Evolutionary conservation across 2,797 vertebrate genomes (phyloP), one percentile per base, ranked within the genome.

Genomic region (Epinephelus coioides): DNA sequence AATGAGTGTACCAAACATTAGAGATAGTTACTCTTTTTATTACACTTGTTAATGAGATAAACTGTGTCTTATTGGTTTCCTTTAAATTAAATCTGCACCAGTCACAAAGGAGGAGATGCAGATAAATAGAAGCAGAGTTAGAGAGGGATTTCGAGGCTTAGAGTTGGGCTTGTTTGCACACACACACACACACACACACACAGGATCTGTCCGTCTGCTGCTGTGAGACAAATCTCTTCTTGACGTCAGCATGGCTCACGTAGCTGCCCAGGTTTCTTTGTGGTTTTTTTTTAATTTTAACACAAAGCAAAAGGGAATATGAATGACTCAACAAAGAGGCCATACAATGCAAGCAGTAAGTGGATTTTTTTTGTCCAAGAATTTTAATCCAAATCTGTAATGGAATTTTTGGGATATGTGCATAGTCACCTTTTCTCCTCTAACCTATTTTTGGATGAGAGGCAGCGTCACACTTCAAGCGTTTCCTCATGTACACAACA

Each of bases 81-180:
- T 70, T 61, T 27, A n/a, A n/a, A 57, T 18, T 64, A 34, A 64
- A 82, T 67, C 44, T 69, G 6, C 21, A 18, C 2, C 19, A 12
- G 55, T 54, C 18, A 60, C 69, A 86, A 7, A 70, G 15, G 46
- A 46, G 44, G 53, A 46, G 43, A 59, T 7, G 27, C 6, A 62
- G 38, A 57, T 69, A 44, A 84, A 59, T 7, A n/a, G 14, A 11
- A 62, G 15, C 7, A 38, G 68, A 56, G 43, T 57, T 47, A 65
- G 44, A 38, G 66, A 50, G 47, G 69, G 50, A 82, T 84, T 83
- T 6, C 34, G 11, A 72, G 51, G 70, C 9, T 88, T 61, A 67
- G 38, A 69, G 57, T 72, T 19, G 7, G 50, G 38, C 50, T 69
- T 84, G 71, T 79, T 84, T 85, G 56, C 73, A 73, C 76, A 71